Percentiles rank a stretch among this genome's conserved stretches.
Evolutionary conservation across 2,888 invertebrate species (phyloP).

Genomic region (Diarsia mendica): DNA sequence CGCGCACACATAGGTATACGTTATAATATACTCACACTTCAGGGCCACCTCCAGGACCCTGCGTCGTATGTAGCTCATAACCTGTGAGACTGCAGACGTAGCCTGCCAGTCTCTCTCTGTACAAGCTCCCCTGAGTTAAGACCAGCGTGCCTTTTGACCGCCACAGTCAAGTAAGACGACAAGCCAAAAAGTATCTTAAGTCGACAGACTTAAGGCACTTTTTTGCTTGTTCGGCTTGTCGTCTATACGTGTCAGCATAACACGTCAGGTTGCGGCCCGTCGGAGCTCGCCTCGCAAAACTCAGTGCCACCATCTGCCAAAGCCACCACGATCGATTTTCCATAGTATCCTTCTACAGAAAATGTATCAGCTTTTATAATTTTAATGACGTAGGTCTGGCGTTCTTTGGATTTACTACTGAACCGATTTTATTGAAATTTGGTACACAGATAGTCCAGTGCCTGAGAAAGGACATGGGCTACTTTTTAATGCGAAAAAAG

Average conservation of each 20-base stretch:
- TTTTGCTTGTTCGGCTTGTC: too few species aligned
- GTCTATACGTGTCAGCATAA: neutral
- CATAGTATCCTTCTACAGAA: neutral
- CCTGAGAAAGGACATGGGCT: too few species aligned
- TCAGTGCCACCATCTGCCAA: neutral
- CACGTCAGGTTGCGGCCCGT: neutral
- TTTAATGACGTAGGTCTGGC: neutral
- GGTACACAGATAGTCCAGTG: too few species aligned
- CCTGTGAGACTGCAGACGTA: neutral
- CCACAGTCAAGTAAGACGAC: too few species aligned
- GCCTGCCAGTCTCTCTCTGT: neutral
- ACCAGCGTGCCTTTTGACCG: too few species aligned
- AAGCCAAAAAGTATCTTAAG: too few species aligned
- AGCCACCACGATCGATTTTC: neutral
- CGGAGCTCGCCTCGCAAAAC: neutral
- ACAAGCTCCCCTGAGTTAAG: neutral
- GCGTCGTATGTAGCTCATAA: neutral
- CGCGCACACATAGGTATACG: too few species aligned
- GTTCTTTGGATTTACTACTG: neutral
- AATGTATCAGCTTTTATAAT: neutral
- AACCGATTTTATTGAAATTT: too few species aligned
- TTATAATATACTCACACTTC: too few species aligned
- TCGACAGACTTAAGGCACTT: too few species aligned
- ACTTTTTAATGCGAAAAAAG: too few species aligned
- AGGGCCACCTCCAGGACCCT: too few species aligned